These are phyloP conservation scores for Asobara japonica DNA, from an alignment of 1,140 invertebrate species.

Conservation along the genomic window DNA sequence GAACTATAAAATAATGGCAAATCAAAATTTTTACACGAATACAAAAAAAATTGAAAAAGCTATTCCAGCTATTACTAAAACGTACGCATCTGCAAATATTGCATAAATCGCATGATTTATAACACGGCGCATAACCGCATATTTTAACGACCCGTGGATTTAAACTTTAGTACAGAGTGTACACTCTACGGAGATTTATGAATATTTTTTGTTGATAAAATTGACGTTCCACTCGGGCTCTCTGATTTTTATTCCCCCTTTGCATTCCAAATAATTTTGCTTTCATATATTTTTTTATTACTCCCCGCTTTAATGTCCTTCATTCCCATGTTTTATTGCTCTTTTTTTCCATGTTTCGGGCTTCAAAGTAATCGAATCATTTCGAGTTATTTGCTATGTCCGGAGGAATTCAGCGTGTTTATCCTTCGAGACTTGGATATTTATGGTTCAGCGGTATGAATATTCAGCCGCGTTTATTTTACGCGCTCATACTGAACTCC, in stretches of 20 bases:
- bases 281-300: neutral
- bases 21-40: too few relatives aligned
- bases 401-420: constrained; percentile 44
- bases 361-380: neutral
- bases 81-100: too few relatives aligned
- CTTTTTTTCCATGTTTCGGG: neutral
- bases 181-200: neutral
- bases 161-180: neutral
- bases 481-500: constrained; percentile 36
- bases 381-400: constrained; percentile 27
- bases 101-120: constrained; percentile 49
- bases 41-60: too few relatives aligned
- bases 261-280: too few relatives aligned
- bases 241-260: too few relatives aligned
- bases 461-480: constrained; percentile 53
- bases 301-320: neutral
- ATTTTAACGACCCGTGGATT: neutral
- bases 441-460: constrained; percentile 49
- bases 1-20: too few relatives aligned
- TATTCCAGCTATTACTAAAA: too few relatives aligned
- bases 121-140: constrained; percentile 16
- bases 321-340: neutral
- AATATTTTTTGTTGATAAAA: too few relatives aligned
- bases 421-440: constrained; percentile 45
- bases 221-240: too few relatives aligned